Base-by-base conservation (phyloP, 1,140 invertebrate genomes). In the Globodera rostochiensis region DNA sequence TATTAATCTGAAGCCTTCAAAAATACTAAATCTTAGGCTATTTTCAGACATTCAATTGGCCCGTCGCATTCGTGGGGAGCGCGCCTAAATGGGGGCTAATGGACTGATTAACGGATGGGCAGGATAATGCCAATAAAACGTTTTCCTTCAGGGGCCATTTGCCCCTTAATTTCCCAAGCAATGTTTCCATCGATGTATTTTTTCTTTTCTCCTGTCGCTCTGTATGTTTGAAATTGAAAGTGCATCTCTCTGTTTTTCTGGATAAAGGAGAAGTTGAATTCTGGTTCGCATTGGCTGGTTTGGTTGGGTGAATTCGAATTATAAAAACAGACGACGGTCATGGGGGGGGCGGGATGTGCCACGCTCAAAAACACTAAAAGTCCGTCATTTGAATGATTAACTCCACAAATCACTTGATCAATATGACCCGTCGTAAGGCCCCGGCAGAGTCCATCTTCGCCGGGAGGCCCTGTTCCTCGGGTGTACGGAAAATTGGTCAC, bases 11-110 rank as follows among this genome's bases (percentile, higher is more conserved):
- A 19, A n/a, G n/a, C 36, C 15, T 74, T 49, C 11, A 19, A 50
- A 50, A 50, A 36, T 3, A 36, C 2, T 36, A 36, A 36, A 36
- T 36, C 36, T 36, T 15, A 25, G 21, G 15, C 1, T 3, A 25
- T 6, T 50, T 49, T 53, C 19, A 75, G 74, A 75, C 46, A 75
- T 75, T 75, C 74, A 75, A 75, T 75, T 75, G 74, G 77, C 77
- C 15, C 77, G 77, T 53, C 77, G 77, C 15, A 79, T 79, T 9
- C 77, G 77, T 50, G 77, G 77, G 3, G 77, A 79, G 49, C 77
- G 77, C 21, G 77, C 77, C 46, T 79, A n/a, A 79, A 70, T n/a
- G 9, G 19, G 19, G 36, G 6, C 2, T 19, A 21, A 57, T 75
- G 74, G 53, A 45, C 66, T 60, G 50, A 57, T 36, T 36, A 36